phyloP scores from a whole-genome alignment of 2,113 vertebrate genomes.

The Alethe diademata region DNA sequence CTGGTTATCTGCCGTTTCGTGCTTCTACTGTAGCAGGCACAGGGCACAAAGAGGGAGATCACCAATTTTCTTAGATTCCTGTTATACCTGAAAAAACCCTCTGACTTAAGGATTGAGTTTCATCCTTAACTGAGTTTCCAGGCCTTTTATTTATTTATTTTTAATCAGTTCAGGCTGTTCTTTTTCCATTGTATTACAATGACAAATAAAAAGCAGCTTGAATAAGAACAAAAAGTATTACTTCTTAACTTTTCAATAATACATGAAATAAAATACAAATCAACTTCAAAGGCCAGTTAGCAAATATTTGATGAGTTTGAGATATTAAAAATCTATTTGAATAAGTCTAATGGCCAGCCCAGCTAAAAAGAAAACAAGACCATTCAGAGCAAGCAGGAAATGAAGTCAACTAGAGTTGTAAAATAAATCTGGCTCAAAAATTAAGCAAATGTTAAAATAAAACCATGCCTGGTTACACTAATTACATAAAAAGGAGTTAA shows the following conservation, averaged over 20 bases:
- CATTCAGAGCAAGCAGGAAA: constrained; percentile 55
- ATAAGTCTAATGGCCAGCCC: constrained; percentile 42
- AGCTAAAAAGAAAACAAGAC: constrained; percentile 57
- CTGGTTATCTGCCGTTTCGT: not conserved
- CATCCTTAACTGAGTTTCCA: constrained; percentile 40
- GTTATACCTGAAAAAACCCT: constrained; percentile 10
- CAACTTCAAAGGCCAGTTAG: constrained; percentile 57
- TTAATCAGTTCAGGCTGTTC: constrained; percentile 59
- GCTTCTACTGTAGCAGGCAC: not conserved
- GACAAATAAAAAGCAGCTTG: constrained; percentile 64
- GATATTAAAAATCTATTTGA: constrained; percentile 62
- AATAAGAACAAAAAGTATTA: constrained; percentile 54
- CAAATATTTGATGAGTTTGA: constrained; percentile 55
- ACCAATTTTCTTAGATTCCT: not conserved
- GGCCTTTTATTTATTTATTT: constrained; percentile 65
- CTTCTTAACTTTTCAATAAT: constrained; percentile 55
- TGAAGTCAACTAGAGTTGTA: constrained; percentile 67
- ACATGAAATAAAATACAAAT: constrained; percentile 57
- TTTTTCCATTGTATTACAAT: constrained; percentile 38
- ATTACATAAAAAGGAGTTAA: constrained; percentile 65
- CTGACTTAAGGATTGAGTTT: constrained; percentile 17
- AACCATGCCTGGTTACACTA: constrained; percentile 65
- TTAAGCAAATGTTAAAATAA: constrained; percentile 71
- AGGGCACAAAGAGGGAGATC: not conserved
- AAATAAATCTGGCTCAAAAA: constrained; percentile 70